Evolutionary conservation across 1,140 invertebrate genomes (phyloP).

Genomic region (Leptinotarsa defecta): DNA sequence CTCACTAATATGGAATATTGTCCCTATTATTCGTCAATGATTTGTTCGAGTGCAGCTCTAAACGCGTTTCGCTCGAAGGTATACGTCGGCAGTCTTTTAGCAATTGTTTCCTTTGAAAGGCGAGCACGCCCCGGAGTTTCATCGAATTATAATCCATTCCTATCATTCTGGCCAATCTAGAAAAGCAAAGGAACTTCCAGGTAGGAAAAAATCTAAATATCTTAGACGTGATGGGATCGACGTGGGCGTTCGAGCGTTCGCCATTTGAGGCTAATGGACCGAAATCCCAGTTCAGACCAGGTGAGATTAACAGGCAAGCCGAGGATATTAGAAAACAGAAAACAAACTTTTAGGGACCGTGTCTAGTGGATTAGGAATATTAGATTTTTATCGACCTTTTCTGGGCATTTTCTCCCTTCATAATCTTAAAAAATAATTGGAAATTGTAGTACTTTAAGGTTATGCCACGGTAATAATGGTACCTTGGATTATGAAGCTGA

Average conservation of each 20-base stretch:
- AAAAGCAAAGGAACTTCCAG: slow-evolving; percentile 24
- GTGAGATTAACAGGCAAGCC: slow-evolving; percentile 27
- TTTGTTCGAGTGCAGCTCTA: background rate
- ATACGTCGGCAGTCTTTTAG: slow-evolving; percentile 5
- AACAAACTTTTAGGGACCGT: slow-evolving; percentile 23
- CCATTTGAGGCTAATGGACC: slow-evolving; percentile 31
- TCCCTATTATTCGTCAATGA: background rate
- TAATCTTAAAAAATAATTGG: no score
- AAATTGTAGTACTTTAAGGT: no score
- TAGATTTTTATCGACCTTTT: background rate
- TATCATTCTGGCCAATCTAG: slow-evolving; percentile 27
- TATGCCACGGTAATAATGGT: no score
- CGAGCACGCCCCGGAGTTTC: slow-evolving; percentile 17
- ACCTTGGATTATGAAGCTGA: no score
- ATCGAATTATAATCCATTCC: slow-evolving; percentile 29
- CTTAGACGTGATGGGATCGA: slow-evolving; percentile 27
- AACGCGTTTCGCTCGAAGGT: background rate
- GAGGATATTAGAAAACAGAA: slow-evolving; percentile 21
- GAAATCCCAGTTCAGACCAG: slow-evolving; percentile 21
- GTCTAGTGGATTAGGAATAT: slow-evolving; percentile 6
- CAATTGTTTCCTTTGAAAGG: slow-evolving; percentile 11
- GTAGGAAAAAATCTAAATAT: slow-evolving; percentile 16
- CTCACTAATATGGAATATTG: background rate
- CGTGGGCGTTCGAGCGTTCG: slow-evolving; percentile 31
- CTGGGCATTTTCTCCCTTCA: no score